Evolutionary conservation across 1,140 invertebrate species (phyloP).

Genomic region (Leptonema lineaticorne): DNA sequence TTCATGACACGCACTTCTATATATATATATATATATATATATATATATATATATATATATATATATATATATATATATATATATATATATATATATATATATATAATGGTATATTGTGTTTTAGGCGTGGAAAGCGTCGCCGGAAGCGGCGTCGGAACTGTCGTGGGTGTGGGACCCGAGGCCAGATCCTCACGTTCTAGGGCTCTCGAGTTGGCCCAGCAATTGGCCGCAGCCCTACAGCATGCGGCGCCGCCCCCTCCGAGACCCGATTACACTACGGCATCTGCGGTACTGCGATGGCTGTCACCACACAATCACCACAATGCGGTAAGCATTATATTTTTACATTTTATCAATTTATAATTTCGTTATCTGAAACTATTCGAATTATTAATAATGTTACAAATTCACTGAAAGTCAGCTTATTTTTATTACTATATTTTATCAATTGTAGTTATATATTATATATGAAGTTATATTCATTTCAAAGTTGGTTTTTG

Average conservation of each 20-base stretch:
- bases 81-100: not conserved
- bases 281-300: constrained; percentile 54
- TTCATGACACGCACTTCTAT: no score
- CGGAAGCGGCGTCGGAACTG: not conserved
- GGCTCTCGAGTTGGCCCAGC: constrained; percentile 53
- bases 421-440: no score
- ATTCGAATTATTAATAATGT: no score
- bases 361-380: no score
- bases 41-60: no score
- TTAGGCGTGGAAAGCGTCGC: not conserved
- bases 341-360: no score
- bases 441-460: no score
- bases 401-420: no score
- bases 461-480: no score
- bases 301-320: constrained; percentile 49
- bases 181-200: constrained; percentile 51
- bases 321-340: constrained; percentile 26
- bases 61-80: not conserved
- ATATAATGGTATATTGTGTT: not conserved
- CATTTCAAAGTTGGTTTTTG: no score
- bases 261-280: constrained; percentile 55
- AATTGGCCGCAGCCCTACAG: constrained; percentile 52
- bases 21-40: no score
- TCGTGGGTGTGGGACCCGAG: not conserved
- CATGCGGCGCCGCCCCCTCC: constrained; percentile 55